Percentiles rank a stretch among this genome's conserved stretches.
phyloP scores from a whole-genome alignment of 2,113 vertebrate genomes.

The Scytalopus superciliaris region DNA sequence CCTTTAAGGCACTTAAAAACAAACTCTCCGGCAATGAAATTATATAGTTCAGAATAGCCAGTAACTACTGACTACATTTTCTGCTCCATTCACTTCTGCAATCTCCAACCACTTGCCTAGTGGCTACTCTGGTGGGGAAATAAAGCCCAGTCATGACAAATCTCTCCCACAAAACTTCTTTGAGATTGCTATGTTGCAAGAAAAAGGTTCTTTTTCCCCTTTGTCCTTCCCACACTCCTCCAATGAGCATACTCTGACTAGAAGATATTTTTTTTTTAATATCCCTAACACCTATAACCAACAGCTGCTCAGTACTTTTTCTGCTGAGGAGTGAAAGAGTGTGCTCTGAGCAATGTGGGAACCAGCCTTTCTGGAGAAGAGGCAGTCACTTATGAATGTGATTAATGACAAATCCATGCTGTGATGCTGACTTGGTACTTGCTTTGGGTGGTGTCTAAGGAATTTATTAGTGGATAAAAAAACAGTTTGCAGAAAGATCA shows the following conservation, averaged over 20 bases:
- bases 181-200: not conserved
- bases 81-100: not conserved
- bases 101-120: not conserved
- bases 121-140: not conserved
- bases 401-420: constrained; percentile 23
- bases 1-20: not conserved
- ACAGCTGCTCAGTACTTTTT: not conserved
- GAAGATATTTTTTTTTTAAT: not conserved
- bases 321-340: not conserved
- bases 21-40: not conserved
- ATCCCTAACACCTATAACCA: not conserved
- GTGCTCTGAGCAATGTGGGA: not conserved
- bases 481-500: constrained; percentile 17
- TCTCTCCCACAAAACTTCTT: not conserved
- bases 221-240: not conserved
- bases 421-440: not conserved
- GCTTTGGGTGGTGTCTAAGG: not conserved
- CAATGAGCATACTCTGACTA: not conserved
- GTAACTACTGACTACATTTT: not conserved
- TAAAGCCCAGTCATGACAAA: not conserved
- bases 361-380: not conserved
- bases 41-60: not conserved
- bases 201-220: not conserved
- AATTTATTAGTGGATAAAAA: constrained; percentile 32
- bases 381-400: not conserved